phyloP scores from a whole-genome alignment of 2,888 invertebrate species.

The Acanthosepion pharaonis region DNA sequence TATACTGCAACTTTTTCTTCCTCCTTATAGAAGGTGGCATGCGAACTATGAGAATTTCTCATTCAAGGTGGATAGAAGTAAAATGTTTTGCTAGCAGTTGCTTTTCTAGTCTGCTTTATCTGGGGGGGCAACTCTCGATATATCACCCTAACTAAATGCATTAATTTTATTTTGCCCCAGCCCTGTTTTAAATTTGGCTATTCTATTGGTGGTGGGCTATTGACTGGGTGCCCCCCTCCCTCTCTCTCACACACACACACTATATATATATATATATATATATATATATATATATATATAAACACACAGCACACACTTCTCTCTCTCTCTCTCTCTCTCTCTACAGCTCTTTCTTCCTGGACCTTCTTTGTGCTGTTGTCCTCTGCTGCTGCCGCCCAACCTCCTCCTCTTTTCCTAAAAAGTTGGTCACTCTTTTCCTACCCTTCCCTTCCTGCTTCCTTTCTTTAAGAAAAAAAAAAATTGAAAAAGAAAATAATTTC shows the following conservation, averaged over 20 bases:
- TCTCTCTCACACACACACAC: no score
- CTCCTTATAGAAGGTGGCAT: neutral
- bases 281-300: neutral
- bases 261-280: neutral
- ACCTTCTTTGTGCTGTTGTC: conserved; percentile 2
- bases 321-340: neutral
- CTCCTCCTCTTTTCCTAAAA: neutral
- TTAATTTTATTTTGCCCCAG: neutral
- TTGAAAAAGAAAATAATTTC: neutral
- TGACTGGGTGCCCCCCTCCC: no score
- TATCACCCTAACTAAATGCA: neutral
- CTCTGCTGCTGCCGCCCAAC: conserved; percentile 33
- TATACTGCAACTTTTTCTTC: neutral
- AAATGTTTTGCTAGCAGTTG: neutral
- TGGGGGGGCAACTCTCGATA: neutral
- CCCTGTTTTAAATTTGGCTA: no score
- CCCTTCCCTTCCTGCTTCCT: neutral
- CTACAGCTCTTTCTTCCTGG: neutral
- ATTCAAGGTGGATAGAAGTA: neutral
- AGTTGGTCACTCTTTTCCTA: conserved; percentile 11
- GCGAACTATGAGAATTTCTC: neutral
- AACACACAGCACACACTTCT: neutral
- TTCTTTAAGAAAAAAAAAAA: neutral
- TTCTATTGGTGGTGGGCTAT: no score
- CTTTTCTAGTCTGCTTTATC: neutral